These are phyloP conservation scores for Pseudomugil tenellus DNA, from an alignment of 2,797 vertebrate species.

Conservation along the genomic window DNA sequence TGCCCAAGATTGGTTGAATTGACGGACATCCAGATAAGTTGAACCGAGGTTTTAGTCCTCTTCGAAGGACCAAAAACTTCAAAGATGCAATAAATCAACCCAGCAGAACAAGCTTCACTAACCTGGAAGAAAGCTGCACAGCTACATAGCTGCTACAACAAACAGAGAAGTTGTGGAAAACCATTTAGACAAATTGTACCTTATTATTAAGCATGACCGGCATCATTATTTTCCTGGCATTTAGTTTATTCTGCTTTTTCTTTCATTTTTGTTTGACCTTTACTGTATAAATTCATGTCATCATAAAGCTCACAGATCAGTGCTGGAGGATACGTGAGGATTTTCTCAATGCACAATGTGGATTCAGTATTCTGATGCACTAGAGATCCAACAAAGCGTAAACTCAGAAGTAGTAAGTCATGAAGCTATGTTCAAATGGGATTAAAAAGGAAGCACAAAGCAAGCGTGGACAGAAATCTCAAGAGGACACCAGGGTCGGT, in stretches of 20 bases:
- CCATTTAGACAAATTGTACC: slow-evolving; percentile 23
- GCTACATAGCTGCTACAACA: slow-evolving; percentile 14
- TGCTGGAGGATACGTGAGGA: neutral
- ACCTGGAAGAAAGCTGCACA: slow-evolving; percentile 12
- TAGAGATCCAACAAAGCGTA: neutral
- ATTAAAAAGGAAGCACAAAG: slow-evolving; percentile 7
- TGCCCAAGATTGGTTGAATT: slow-evolving; percentile 2
- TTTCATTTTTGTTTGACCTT: slow-evolving; percentile 38
- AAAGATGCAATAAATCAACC: slow-evolving; percentile 36
- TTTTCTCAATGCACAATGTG: neutral
- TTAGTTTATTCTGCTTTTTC: slow-evolving; percentile 26
- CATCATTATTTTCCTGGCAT: slow-evolving; percentile 35
- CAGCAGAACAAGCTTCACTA: slow-evolving; percentile 8
- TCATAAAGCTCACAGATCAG: neutral
- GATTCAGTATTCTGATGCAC: neutral
- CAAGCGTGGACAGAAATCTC: neutral
- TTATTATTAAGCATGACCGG: slow-evolving; percentile 53
- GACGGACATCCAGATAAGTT: neutral
- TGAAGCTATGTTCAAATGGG: slow-evolving; percentile 2
- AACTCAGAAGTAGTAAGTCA: neutral
- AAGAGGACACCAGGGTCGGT: neutral
- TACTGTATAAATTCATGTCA: slow-evolving; percentile 10
- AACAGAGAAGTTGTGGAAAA: slow-evolving; percentile 24
- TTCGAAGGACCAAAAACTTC: neutral
- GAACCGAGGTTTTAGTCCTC: neutral